Base-by-base conservation (phyloP, 2,113 vertebrate species). In the Falcunculus frontatus region DNA sequence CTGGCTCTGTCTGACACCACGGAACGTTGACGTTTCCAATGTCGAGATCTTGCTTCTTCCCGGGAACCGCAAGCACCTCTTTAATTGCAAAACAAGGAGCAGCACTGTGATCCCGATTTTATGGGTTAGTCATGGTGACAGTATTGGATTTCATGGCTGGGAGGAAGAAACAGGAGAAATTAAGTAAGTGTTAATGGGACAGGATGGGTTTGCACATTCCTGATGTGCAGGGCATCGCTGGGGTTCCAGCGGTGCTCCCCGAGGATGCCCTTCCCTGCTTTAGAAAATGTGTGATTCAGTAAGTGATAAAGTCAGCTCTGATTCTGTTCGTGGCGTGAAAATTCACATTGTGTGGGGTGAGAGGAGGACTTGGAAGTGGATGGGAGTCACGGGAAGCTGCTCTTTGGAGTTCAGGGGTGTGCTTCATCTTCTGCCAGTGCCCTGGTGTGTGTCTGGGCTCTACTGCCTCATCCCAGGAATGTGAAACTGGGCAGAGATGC, bases 61-160 rank as follows among this genome's bases (percentile, higher is more conserved):
- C 0, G 0, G 41, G 41, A 29, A 49, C 33, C 0, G 0, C 39
- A 2, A 3, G 0, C 2, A 4, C n/a, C 29, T n/a, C 2, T 67
- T 30, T 11, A 47, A 44, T 81, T 57, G 35, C 86, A 39, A 4
- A 70, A 69, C 47, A 7, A 50, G 63, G 76, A 64, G 81, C 20
- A 5, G 55, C 7, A 4, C 72, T 65, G 83, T 3, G 0, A 41
- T 42, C 60, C 55, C 2, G 3, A 95, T 91, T 90, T 79, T 72
- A 37, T 79, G 95, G 91, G n/a, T 95, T 82, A 52, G 89, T 95
- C 87, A 75, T 23, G 46, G 89, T 79, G 84, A 76, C 70, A 65
- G 6, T 63, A 57, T 73, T 41, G n/a, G 52, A 95, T 97, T 94
- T 95, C 89, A 93, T 50, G 81, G 93, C 4, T 68, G 67, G 41